Percentiles rank a stretch among this genome's conserved stretches.
phyloP scores from a whole-genome alignment of 2,888 invertebrate species.

The Oxycera nigricornis region DNA sequence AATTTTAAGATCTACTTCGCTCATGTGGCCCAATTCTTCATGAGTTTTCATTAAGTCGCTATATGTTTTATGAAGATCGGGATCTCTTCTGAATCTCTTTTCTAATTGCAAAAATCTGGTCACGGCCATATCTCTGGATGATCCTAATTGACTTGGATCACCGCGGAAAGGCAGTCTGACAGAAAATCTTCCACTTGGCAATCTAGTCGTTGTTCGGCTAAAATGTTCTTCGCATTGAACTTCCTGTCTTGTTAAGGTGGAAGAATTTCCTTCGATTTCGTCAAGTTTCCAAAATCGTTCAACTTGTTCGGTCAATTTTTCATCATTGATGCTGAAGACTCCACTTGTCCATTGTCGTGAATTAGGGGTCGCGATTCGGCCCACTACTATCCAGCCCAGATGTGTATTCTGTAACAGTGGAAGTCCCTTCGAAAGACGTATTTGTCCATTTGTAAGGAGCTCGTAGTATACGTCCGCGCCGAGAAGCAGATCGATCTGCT shows the following conservation, averaged over 20 bases:
- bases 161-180: conserved; percentile 6
- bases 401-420: neutral
- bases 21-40: neutral
- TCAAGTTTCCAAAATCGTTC: conserved; percentile 2
- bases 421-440: neutral
- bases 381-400: neutral
- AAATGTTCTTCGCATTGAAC: neutral
- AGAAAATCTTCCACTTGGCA: neutral
- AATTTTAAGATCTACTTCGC: neutral
- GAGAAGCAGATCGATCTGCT: neutral
- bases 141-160: neutral
- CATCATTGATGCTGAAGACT: neutral
- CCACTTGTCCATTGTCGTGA: too few relatives aligned
- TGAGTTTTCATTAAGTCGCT: neutral
- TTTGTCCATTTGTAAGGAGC: neutral
- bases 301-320: neutral
- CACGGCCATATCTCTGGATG: neutral
- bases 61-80: neutral
- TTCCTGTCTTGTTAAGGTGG: neutral
- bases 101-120: neutral
- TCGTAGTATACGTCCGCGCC: neutral
- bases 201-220: too few relatives aligned
- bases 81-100: neutral
- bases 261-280: neutral
- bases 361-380: neutral